Evolutionary conservation across 1,140 invertebrate genomes (phyloP), one percentile per base, ranked within the genome.

Genomic region (Drosophila ohnishii): DNA sequence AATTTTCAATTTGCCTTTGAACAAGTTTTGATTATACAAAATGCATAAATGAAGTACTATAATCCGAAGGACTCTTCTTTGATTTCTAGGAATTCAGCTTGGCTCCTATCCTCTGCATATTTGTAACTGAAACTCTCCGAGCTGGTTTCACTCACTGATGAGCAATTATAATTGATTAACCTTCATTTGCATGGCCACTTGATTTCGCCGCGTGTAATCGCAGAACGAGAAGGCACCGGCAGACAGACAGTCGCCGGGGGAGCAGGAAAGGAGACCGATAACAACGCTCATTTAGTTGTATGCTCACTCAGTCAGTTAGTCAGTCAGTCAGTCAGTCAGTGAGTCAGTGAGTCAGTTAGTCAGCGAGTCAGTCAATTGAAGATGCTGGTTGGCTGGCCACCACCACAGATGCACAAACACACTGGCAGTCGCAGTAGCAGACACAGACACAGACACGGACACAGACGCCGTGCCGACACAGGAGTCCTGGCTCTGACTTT

Each of bases 211-310:
- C 14, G 67, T 71, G 65, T 50, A 63, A 53, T 10, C 51, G 34
- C 32, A 53, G 34, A 9, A 37, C 51, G 35, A 34, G 28, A 28
- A 14, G 19, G n/a, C 42, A 59, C 30, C 16, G 58, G 66, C 67
- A 73, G 59, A 58, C 64, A 56, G 73, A 57, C 73, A 71, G 56
- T 45, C 62, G 82, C 45, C 67, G 30, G 45, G 78, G 70, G 66
- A 75, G 75, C 65, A 50, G 51, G 51, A 53, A 34, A 65, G 48
- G 64, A 62, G 71, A 63, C 79, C 78, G 83, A 87, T 86, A 86
- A 87, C 83, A 86, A 77, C 70, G 82, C 82, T 86, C 82, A 86
- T 87, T 86, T 87, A 82, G 78, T 75, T 85, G 82, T 66, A 67
- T 85, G 77, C 58, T 75, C 65, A 75, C 62, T 63, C 66, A 80